phyloP scores from a whole-genome alignment of 2,113 vertebrate species.

The Podarcis muralis region DNA sequence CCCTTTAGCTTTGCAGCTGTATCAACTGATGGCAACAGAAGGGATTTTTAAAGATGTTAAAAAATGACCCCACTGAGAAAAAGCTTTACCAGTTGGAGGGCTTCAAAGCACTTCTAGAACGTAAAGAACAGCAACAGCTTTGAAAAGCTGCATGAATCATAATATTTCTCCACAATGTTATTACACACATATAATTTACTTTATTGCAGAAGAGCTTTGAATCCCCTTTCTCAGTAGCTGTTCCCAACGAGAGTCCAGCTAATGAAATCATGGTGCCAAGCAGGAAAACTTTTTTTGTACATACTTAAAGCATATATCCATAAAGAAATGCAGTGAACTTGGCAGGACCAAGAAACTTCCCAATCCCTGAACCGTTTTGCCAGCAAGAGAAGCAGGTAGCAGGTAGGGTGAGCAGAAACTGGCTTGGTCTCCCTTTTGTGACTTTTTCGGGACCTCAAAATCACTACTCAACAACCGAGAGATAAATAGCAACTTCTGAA shows the following conservation, averaged over 20 bases:
- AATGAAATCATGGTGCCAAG: background rate
- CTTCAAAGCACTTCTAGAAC: constrained; percentile 5
- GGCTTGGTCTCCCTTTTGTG: background rate
- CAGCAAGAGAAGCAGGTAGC: background rate
- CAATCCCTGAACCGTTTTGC: background rate
- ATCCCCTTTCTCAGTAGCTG: background rate
- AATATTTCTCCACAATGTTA: constrained; percentile 3
- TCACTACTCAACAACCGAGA: background rate
- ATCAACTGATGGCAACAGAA: background rate
- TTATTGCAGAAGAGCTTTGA: constrained; percentile 9
- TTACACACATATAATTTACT: background rate
- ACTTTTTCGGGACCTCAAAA: background rate
- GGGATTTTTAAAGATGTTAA: background rate
- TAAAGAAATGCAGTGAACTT: background rate
- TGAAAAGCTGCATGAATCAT: background rate
- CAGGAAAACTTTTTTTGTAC: background rate
- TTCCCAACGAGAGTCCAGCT: background rate
- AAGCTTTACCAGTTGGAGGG: background rate
- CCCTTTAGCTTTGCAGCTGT: constrained; percentile 2
- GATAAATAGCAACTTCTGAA: background rate
- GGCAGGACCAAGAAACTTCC: too few relatives aligned
- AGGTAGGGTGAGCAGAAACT: too few relatives aligned
- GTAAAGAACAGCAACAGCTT: constrained; percentile 1
- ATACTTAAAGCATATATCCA: background rate
- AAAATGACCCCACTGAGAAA: background rate